Evolutionary conservation across 1,140 invertebrate species (phyloP).

Genomic region (Druon quercuslanigerum): DNA sequence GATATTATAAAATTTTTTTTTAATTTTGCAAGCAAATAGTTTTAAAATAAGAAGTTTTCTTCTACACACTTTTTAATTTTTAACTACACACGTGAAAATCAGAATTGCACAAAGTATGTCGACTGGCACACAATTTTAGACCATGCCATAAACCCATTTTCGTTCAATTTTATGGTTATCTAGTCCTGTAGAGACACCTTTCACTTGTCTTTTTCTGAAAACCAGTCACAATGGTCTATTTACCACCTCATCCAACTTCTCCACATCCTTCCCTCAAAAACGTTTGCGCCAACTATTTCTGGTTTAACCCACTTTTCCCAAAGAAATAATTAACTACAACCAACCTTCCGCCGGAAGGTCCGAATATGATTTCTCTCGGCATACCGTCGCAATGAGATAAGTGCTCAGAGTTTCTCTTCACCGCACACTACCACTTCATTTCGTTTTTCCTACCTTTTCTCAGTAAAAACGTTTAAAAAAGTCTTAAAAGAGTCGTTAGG

Average conservation of each 20-base stretch:
- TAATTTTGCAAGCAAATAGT: no score
- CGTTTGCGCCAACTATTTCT: slow-evolving; percentile 16
- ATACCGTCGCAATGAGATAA: neutral
- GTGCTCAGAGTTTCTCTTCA: neutral
- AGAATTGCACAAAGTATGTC: no score
- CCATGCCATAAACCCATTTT: no score
- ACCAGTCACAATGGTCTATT: neutral
- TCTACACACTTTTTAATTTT: no score
- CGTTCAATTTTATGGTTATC: no score
- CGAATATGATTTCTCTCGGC: slow-evolving; percentile 10
- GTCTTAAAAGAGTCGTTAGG: slow-evolving; percentile 5
- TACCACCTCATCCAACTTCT: neutral
- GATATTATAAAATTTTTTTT: no score
- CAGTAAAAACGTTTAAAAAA: neutral
- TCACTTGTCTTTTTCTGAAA: neutral
- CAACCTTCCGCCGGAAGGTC: neutral
- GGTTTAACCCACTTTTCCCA: slow-evolving; percentile 5
- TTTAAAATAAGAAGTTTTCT: no score
- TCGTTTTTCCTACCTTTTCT: slow-evolving; percentile 1
- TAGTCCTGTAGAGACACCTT: no score
- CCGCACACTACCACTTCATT: neutral
- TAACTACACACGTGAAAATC: no score
- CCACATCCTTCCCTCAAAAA: neutral
- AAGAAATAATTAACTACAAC: slow-evolving; percentile 23
- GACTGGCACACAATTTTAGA: no score